Conservation (phyloP, 2,888 invertebrate species). For the Tenthredo scrophulariae region DNA sequence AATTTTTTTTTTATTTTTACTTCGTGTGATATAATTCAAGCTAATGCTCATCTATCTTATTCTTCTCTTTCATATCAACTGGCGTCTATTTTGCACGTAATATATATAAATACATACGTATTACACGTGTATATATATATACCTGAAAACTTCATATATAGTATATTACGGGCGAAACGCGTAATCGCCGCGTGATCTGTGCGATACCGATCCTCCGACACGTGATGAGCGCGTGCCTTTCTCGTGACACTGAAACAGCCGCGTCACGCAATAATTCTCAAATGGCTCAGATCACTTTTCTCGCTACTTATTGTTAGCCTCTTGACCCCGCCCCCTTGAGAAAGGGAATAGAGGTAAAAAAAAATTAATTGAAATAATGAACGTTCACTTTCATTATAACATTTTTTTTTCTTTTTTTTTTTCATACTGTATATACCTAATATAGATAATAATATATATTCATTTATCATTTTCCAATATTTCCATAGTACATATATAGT, state of each 20-base stretch:
- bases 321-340: background rate
- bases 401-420: background rate
- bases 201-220: constrained; percentile 36
- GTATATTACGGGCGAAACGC: background rate
- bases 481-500: no score
- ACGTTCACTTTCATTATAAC: background rate
- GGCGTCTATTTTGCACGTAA: background rate
- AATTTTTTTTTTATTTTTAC: background rate
- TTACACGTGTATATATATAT: background rate
- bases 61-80: background rate
- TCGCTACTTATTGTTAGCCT: background rate
- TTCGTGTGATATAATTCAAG: background rate
- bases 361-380: background rate
- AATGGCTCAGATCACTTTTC: constrained; percentile 14
- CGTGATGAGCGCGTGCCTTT: constrained; percentile 43
- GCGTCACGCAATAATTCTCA: constrained; percentile 31
- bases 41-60: background rate
- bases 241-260: constrained; percentile 44
- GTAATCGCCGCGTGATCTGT: constrained; percentile 35
- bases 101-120: background rate
- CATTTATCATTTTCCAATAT: no score
- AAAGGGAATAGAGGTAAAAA: background rate
- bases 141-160: background rate
- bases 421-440: no score
- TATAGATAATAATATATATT: background rate